phyloP scores from a whole-genome alignment of 2,113 vertebrate species.

The Ia io region DNA sequence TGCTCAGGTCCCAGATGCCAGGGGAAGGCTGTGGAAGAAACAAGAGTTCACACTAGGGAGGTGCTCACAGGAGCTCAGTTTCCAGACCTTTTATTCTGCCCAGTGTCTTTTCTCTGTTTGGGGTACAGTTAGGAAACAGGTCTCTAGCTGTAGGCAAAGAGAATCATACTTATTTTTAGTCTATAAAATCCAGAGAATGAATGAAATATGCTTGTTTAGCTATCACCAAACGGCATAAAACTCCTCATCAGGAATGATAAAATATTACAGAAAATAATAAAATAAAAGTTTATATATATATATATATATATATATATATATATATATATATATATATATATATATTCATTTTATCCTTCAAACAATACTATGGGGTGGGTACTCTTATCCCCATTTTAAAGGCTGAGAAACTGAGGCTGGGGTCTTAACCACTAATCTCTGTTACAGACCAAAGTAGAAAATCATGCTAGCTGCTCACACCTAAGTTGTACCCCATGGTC shows the following conservation, averaged over 20 bases:
- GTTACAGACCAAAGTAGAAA: background rate
- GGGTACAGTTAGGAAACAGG: background rate
- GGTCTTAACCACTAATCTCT: background rate
- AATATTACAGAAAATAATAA: slow-evolving; percentile 27
- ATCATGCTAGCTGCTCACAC: background rate
- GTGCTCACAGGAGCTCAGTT: background rate
- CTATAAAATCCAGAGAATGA: slow-evolving; percentile 15
- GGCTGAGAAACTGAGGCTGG: background rate
- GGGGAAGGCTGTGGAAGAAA: background rate
- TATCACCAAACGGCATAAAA: background rate
- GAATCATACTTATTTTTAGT: slow-evolving; percentile 18
- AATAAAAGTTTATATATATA: background rate
- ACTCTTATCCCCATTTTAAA: background rate
- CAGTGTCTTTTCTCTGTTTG: background rate
- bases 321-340: background rate
- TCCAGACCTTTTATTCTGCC: background rate
- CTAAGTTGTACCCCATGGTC: background rate
- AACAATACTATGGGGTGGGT: background rate
- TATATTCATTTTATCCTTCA: background rate
- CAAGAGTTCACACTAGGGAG: background rate
- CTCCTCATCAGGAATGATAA: background rate
- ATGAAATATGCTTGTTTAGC: background rate
- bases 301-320: background rate
- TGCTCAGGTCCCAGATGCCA: background rate
- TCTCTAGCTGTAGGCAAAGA: background rate